phyloP scores from a whole-genome alignment of 2,888 invertebrate genomes.

The Sipunculus nudus region DNA sequence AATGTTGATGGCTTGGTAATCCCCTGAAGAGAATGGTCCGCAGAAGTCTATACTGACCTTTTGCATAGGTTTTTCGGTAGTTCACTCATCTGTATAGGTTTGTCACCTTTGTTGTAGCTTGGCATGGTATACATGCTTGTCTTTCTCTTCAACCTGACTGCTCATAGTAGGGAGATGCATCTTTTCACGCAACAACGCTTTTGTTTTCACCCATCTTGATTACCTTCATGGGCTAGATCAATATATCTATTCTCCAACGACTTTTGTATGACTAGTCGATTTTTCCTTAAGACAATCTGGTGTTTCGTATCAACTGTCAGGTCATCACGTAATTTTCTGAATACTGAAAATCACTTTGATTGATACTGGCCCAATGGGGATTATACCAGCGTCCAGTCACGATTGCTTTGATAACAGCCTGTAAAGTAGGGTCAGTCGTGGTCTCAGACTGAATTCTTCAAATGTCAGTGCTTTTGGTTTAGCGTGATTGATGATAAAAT shows the following conservation, averaged over 20 bases:
- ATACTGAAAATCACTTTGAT: no score
- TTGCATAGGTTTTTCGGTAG: slow-evolving; percentile 8
- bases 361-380: no score
- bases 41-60: slow-evolving; percentile 27
- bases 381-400: no score
- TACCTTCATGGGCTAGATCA: slow-evolving; percentile 37
- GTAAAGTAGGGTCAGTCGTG: neutral
- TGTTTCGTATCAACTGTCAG: neutral
- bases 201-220: slow-evolving; percentile 38
- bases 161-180: slow-evolving; percentile 38
- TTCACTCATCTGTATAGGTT: neutral
- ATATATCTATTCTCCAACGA: slow-evolving; percentile 26
- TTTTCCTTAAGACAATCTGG: neutral
- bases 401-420: neutral
- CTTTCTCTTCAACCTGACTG: slow-evolving; percentile 11
- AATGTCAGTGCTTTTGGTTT: slow-evolving; percentile 15
- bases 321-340: slow-evolving; percentile 7
- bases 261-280: slow-evolving; percentile 17
- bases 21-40: neutral
- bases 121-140: slow-evolving; percentile 18
- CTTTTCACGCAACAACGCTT: slow-evolving; percentile 36
- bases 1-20: no score
- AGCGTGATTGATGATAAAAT: slow-evolving; percentile 18
- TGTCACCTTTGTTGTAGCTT: slow-evolving; percentile 12
- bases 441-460: slow-evolving; percentile 5